Evolutionary conservation across 2,113 vertebrate genomes (phyloP).

Genomic region (Callithrix jacchus): DNA sequence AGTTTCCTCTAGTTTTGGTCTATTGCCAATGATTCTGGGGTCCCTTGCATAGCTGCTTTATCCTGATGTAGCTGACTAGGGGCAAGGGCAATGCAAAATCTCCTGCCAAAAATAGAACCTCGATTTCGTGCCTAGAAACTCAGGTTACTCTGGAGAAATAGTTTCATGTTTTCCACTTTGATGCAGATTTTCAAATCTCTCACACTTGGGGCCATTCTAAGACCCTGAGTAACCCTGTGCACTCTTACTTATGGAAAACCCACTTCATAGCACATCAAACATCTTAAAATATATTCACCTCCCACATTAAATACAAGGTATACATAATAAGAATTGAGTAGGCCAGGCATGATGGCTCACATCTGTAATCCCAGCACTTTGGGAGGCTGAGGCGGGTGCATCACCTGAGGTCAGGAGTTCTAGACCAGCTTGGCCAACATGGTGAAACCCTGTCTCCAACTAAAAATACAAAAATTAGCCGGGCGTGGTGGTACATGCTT

Average conservation of each 20-base stretch:
- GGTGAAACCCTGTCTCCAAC: too few relatives aligned
- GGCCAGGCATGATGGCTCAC: background rate
- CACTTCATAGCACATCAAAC: background rate
- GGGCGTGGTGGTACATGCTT: too few relatives aligned
- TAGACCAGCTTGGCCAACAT: too few relatives aligned
- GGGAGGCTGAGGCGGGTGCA: too few relatives aligned
- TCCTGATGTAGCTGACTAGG: background rate
- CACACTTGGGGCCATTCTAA: background rate
- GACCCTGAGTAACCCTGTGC: background rate
- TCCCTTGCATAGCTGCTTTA: background rate
- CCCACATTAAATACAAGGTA: background rate
- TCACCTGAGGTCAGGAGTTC: too few relatives aligned
- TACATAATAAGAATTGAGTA: background rate
- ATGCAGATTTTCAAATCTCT: slow-evolving; percentile 10
- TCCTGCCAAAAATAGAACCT: background rate
- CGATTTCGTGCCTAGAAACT: background rate
- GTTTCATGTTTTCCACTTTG: background rate
- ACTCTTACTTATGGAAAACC: background rate
- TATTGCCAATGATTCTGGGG: background rate
- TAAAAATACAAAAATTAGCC: too few relatives aligned
- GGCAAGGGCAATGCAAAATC: background rate
- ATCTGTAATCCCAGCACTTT: too few relatives aligned
- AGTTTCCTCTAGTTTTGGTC: background rate
- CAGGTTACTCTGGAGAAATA: background rate
- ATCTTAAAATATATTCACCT: background rate